Percentiles rank a stretch among this genome's conserved stretches.
Conservation (phyloP, 2,888 invertebrate species). For the Dolichopus griseipennis region DNA sequence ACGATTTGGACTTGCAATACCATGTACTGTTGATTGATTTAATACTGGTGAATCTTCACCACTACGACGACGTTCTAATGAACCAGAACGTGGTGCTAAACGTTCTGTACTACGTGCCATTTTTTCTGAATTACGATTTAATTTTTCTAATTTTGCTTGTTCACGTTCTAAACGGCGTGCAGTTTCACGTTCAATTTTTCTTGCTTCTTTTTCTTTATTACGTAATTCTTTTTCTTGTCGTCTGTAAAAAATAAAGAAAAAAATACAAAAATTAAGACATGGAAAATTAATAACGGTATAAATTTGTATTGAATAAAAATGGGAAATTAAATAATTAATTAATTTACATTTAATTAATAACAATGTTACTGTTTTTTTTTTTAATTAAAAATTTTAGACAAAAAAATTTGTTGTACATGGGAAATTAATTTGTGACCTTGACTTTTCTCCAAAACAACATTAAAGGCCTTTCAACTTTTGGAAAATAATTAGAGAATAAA, state of each 20-base stretch:
- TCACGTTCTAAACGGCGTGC: conserved; percentile 41
- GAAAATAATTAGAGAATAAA: not conserved
- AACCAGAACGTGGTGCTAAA: conserved; percentile 39
- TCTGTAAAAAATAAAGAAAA: conserved; percentile 22
- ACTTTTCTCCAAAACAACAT: not conserved
- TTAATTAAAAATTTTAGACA: not conserved
- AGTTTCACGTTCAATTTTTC: conserved; percentile 41
- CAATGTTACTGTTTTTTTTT: not conserved
- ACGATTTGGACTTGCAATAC: conserved; percentile 59
- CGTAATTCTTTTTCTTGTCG: conserved; percentile 42
- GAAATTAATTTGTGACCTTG: not conserved
- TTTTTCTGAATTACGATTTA: conserved; percentile 41
- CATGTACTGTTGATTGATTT: conserved; percentile 44
- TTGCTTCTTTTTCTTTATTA: conserved; percentile 40
- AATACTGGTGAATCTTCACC: conserved; percentile 43
- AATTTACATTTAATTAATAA: not conserved
- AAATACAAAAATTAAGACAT: too few species aligned
- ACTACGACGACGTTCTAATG: conserved; percentile 40
- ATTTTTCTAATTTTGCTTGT: conserved; percentile 41
- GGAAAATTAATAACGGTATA: too few species aligned
- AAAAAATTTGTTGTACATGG: too few species aligned
- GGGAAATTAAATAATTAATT: not conserved
- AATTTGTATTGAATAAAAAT: not conserved
- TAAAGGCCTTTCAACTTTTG: not conserved
- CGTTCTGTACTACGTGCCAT: conserved; percentile 43